Base-by-base conservation (phyloP, 2,113 vertebrate species). In the Struthidea cinerea region DNA sequence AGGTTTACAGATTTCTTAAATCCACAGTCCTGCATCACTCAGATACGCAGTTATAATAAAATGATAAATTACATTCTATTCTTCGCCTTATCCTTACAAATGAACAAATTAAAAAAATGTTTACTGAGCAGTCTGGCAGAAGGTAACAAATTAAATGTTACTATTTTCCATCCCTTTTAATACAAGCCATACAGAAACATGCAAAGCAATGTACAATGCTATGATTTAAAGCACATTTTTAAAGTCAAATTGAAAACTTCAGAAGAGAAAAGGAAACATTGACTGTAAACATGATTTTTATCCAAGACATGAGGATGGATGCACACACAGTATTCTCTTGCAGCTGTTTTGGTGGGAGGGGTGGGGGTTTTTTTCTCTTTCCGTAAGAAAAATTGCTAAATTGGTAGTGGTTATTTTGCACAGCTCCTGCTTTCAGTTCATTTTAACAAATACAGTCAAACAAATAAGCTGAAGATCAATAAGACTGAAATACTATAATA, bases 1-100 rank as follows among this genome's bases (percentile, higher is more conserved):
- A 97, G 98, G 98, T 98, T 97, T 98, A 98, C 98, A 98, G 97
- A 97, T 98, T 98, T 98, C 96, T 97, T 98, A 98, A 98, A 97
- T 97, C 97, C 97, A 97, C 96, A 98, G 93, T 96, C 95, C 97
- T 98, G 97, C 94, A 94, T 97, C 94, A 94, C 92, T 97, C 96
- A 97, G 97, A 98, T 97, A 98, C 96, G 56, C 85, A 94, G 88
- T 96, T 94, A 92, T 96, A 98, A 97, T 97, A 97, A 97, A 97
- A 97, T 96, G 92, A 98, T 96, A 97, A 97, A 97, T 97, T 96
- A 96, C 89, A 94, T 98, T 97, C 97, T 97, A 92, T 97, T 97
- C 92, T 96, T 94, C 12, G 37, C 77, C 78, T 98, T 96, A 90
- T 81, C 87, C 89, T 97, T 96, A 95, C 88, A 96, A 97, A 96